phyloP scores from a whole-genome alignment of 2,888 invertebrate species.

The Poecilobothrus nobilitatus region DNA sequence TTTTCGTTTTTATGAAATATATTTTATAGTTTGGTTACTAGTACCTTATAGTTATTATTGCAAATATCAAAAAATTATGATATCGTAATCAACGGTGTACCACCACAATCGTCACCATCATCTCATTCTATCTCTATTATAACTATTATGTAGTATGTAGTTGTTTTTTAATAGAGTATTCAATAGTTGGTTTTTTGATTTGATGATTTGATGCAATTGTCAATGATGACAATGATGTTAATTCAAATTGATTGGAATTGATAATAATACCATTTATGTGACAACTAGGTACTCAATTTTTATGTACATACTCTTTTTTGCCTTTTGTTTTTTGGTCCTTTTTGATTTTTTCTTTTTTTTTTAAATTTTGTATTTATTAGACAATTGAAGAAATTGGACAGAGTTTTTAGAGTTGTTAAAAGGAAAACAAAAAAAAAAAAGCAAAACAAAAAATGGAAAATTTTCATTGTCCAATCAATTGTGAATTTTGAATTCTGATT shows the following conservation, averaged over 20 bases:
- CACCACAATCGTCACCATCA: too few relatives aligned
- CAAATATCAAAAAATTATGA: neutral
- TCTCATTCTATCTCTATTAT: too few relatives aligned
- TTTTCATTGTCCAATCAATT: neutral
- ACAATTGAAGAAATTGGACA: neutral
- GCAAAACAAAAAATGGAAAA: neutral
- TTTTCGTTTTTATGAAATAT: neutral
- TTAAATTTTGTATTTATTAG: neutral
- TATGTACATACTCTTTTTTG: too few relatives aligned
- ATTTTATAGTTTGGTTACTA: neutral
- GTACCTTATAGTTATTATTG: neutral
- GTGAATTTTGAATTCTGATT: too few relatives aligned
- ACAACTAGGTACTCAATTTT: neutral
- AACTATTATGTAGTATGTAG: too few relatives aligned
- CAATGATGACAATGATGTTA: constrained; percentile 1
- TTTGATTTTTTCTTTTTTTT: neutral
- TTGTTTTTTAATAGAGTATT: too few relatives aligned
- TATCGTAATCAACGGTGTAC: neutral
- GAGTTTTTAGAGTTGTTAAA: neutral
- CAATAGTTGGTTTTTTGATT: too few relatives aligned
- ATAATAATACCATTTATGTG: neutral
- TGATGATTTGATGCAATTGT: neutral
- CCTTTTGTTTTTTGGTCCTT: neutral
- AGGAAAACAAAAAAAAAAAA: neutral
- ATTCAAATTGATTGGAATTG: neutral